These are phyloP conservation scores for Lycodopsis pacificus DNA, from an alignment of 2,797 vertebrate species.

Conservation along the genomic window DNA sequence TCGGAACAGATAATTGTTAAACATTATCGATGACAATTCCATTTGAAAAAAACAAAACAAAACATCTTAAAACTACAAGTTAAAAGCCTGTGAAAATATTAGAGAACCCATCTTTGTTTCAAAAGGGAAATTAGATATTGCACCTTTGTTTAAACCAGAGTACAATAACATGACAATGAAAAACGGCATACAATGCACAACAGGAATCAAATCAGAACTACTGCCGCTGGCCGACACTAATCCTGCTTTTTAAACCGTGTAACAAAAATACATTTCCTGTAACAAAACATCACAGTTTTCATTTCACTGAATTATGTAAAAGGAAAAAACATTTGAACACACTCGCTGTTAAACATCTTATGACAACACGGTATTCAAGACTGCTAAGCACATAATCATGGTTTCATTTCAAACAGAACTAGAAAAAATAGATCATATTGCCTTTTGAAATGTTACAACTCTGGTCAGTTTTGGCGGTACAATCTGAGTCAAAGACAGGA, in stretches of 20 bases:
- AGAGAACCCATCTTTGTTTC: slow-evolving; percentile 89
- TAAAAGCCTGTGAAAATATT: slow-evolving; percentile 88
- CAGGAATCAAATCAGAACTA: slow-evolving; percentile 88
- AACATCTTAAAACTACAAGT: slow-evolving; percentile 85
- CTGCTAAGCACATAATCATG: slow-evolving; percentile 92
- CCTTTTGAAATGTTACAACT: slow-evolving; percentile 94
- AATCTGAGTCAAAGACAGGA: slow-evolving; percentile 84
- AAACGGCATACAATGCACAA: slow-evolving; percentile 87
- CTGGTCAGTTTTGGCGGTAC: slow-evolving; percentile 86
- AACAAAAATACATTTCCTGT: slow-evolving; percentile 88
- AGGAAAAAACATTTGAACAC: slow-evolving; percentile 81
- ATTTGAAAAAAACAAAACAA: slow-evolving; percentile 80
- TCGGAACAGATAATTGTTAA: slow-evolving; percentile 84
- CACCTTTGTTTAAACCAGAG: slow-evolving; percentile 88
- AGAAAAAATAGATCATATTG: slow-evolving; percentile 89
- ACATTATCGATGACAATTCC: slow-evolving; percentile 87
- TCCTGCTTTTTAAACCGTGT: slow-evolving; percentile 79
- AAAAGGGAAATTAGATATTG: slow-evolving; percentile 91
- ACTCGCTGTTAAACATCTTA: slow-evolving; percentile 83
- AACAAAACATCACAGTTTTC: slow-evolving; percentile 92
- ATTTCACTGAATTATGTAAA: slow-evolving; percentile 88
- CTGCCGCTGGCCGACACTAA: slow-evolving; percentile 79
- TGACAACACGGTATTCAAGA: slow-evolving; percentile 90
- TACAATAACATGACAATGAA: slow-evolving; percentile 89
- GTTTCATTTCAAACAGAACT: slow-evolving; percentile 92